Percentiles rank a stretch among this genome's conserved stretches.
Evolutionary conservation across 2,888 invertebrate genomes (phyloP).

Genomic region (Pyrochroa serraticornis): DNA sequence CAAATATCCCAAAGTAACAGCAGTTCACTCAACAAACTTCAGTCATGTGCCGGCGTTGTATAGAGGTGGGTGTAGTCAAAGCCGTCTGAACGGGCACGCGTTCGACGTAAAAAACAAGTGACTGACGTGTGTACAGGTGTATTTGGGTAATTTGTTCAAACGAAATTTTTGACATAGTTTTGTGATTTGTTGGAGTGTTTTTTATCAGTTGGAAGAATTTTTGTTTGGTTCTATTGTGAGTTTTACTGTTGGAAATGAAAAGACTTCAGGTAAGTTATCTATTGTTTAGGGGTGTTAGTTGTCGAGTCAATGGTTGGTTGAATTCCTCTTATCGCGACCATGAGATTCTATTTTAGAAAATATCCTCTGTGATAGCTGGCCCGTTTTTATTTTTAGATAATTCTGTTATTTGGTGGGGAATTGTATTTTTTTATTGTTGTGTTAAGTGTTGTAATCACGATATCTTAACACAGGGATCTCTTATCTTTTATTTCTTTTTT

Average conservation of each 20-base stretch:
- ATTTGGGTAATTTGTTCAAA: background rate
- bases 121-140: background rate
- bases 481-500: too few relatives aligned
- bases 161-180: background rate
- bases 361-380: too few relatives aligned
- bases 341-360: too few relatives aligned
- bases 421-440: too few relatives aligned
- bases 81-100: background rate
- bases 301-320: too few relatives aligned
- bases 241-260: background rate
- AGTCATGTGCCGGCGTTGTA: conserved; percentile 4
- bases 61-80: background rate
- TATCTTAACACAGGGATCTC: too few relatives aligned
- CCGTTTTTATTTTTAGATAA: too few relatives aligned
- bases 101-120: background rate
- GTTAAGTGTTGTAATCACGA: too few relatives aligned
- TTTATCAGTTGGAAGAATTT: background rate
- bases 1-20: too few relatives aligned
- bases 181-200: background rate
- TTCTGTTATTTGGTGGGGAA: too few relatives aligned
- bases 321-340: too few relatives aligned
- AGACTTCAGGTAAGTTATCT: background rate
- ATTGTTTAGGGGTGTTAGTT: background rate
- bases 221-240: background rate
- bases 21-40: background rate